These are phyloP conservation scores for Homalodisca vitripennis DNA, from an alignment of 1,140 invertebrate genomes.

Conservation along the genomic window DNA sequence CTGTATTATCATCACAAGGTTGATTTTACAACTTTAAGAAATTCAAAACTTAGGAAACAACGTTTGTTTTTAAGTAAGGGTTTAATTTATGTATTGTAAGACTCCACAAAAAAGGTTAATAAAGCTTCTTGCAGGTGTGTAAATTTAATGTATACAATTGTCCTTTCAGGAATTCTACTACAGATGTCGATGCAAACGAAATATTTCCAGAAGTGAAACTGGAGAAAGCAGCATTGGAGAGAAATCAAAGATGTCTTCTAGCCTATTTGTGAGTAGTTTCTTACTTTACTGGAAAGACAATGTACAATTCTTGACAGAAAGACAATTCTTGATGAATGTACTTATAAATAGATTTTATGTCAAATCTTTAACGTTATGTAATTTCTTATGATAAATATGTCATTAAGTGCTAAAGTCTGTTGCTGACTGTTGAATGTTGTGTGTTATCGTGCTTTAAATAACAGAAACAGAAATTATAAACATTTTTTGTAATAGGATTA, in stretches of 20 bases:
- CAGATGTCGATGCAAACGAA: slow-evolving; percentile 13
- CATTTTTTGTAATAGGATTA: too few species aligned
- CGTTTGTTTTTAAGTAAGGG: neutral
- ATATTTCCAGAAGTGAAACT: slow-evolving; percentile 28
- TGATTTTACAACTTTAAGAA: neutral
- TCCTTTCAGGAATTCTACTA: slow-evolving; percentile 17
- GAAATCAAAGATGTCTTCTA: slow-evolving; percentile 87
- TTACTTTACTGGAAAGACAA: too few species aligned
- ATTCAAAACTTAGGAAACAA: neutral
- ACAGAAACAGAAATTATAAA: too few species aligned
- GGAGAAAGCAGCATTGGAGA: slow-evolving; percentile 65
- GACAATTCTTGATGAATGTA: too few species aligned
- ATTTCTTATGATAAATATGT: too few species aligned
- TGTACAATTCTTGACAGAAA: too few species aligned
- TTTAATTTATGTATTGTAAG: neutral
- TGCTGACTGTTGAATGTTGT: too few species aligned
- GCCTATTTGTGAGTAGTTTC: slow-evolving; percentile 79
- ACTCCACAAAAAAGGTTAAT: neutral
- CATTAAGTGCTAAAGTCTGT: too few species aligned
- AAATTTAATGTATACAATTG: neutral
- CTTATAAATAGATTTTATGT: too few species aligned
- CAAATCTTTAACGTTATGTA: too few species aligned
- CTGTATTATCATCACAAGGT: neutral
- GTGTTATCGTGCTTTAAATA: too few species aligned
- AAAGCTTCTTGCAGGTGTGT: neutral